A percentile compares a stretch with the other conserved stretches of the same genome.
Conservation (phyloP, 2,888 invertebrate genomes). For the Lithosia quadra region DNA sequence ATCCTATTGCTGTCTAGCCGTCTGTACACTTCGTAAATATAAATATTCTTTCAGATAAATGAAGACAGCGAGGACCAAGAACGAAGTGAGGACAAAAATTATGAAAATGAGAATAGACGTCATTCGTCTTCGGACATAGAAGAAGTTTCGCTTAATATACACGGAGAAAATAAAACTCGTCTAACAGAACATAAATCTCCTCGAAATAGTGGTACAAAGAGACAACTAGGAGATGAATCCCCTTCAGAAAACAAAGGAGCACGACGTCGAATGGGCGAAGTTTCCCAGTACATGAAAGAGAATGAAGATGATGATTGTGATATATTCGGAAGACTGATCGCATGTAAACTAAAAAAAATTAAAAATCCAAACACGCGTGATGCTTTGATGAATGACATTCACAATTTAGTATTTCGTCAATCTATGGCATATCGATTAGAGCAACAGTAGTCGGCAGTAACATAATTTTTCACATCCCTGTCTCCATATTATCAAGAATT, state of each 20-base stretch:
- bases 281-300: conserved; percentile 13
- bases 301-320: conserved; percentile 20
- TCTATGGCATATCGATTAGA: background rate
- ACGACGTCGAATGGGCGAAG: conserved; percentile 16
- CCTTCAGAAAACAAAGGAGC: conserved; percentile 16
- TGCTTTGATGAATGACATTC: background rate
- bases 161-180: background rate
- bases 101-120: background rate
- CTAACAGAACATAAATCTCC: background rate
- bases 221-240: background rate
- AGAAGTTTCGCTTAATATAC: background rate
- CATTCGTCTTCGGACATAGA: background rate
- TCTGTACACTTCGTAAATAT: no score
- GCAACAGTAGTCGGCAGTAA: no score
- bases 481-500: no score
- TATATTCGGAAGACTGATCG: conserved; percentile 19
- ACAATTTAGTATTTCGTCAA: background rate
- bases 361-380: conserved; percentile 12
- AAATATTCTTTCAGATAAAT: background rate
- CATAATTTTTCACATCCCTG: no score
- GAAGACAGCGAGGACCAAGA: background rate
- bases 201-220: background rate
- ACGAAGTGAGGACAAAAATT: background rate
- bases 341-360: conserved; percentile 15
- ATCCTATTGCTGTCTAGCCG: no score